Base-by-base conservation (phyloP, 2,888 invertebrate species). In the Punctoribates punctum region DNA sequence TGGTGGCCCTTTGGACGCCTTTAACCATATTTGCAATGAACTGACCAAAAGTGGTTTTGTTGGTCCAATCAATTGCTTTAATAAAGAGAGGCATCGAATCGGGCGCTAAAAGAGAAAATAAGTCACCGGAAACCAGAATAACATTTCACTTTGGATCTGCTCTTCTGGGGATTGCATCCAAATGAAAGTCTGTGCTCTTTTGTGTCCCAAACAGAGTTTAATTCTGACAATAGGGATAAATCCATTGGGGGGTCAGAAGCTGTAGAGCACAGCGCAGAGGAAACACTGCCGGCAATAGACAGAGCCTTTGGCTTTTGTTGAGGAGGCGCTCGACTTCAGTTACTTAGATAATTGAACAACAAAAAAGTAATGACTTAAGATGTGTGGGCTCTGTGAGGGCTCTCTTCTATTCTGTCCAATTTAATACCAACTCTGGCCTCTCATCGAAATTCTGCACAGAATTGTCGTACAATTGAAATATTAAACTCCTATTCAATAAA, bases 61-160 rank as follows among this genome's bases (percentile, higher is more conserved):
- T 70, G 34, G 17, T 34, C 29, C 29, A 70, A 70, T 70, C 70
- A 70, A 70, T 42, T 70, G 42, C 23, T 38, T 38, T 70, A 23
- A 70, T 70, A 70, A 70, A 65, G 27, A 70, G 42, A 70, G 70
- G 42, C 70, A 62, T 42, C 70, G 70, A 70, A 70, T 70, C 62
- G 62, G 27, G 62, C 70, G 65, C 42, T 42, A 70, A 70, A 70
- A 70, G 38, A 38, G 70, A 29, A 20, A 70, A 70, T 70, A 70
- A 70, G 70, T 70, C 42, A 70, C 70, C 70, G 70, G 70, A 70
- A 70, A 70, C 70, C 70, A 70, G 46, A 70, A 17, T 70, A 70
- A 70, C 70, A 38, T 38, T 38, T 13, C 38, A 23, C 23, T 70
- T 46, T n/a, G 27, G 38, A 38, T 38, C 20, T 20, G 34, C 34